Evolutionary conservation across 2,888 invertebrate genomes (phyloP).

Genomic region (Rapana venosa): DNA sequence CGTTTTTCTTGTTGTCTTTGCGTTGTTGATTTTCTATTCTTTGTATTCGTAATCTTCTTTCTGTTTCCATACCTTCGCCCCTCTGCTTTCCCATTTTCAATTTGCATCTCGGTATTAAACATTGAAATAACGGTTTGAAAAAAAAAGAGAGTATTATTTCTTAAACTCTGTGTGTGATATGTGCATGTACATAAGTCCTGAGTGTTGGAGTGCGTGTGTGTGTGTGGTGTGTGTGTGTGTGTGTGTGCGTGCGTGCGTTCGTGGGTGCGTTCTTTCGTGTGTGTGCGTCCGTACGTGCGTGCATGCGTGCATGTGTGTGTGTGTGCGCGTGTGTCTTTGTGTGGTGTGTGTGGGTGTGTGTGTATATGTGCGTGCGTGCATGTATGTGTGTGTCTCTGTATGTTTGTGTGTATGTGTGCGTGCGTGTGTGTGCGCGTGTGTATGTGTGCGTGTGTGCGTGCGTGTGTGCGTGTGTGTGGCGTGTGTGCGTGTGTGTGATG

Average conservation of each 20-base stretch:
- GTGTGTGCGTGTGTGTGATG: not conserved
- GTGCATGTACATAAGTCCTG: too few species aligned
- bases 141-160: too few species aligned
- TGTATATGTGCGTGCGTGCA: not conserved
- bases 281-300: not conserved
- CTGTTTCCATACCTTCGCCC: too few species aligned
- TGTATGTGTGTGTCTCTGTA: not conserved
- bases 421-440: not conserved
- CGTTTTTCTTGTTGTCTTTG: too few species aligned
- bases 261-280: not conserved
- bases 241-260: not conserved
- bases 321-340: too few species aligned
- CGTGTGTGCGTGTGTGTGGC: not conserved
- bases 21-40: too few species aligned
- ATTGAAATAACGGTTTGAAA: too few species aligned
- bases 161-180: not conserved
- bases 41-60: too few species aligned
- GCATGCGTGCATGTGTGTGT: too few species aligned
- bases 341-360: too few species aligned
- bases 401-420: not conserved
- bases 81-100: too few species aligned
- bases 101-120: too few species aligned
- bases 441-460: not conserved
- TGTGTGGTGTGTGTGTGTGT: not conserved
- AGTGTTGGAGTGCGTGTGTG: not conserved